phyloP scores from a whole-genome alignment of 2,888 invertebrate genomes.

The Biston stratarius region DNA sequence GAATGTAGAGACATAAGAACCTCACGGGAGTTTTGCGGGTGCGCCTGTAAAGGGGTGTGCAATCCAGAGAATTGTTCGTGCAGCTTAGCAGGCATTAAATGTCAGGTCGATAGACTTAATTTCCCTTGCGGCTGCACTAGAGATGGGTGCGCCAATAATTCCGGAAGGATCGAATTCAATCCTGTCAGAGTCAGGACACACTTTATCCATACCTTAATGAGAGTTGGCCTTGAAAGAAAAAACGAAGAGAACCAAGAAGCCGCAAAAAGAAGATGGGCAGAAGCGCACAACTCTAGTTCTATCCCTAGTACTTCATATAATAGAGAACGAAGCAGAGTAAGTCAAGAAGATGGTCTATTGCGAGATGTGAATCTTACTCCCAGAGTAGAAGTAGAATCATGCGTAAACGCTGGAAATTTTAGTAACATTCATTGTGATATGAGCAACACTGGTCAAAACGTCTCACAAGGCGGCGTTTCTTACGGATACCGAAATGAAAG shows the following conservation, averaged over 20 bases:
- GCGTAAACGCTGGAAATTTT: slow-evolving; percentile 89
- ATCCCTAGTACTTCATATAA: slow-evolving; percentile 71
- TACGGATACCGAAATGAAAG: slow-evolving; percentile 76
- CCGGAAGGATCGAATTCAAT: slow-evolving; percentile 98
- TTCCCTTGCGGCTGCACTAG: slow-evolving; percentile 99
- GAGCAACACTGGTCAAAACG: slow-evolving; percentile 53
- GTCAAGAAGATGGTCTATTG: slow-evolving; percentile 76
- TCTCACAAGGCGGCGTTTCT: slow-evolving; percentile 54
- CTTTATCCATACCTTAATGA: slow-evolving; percentile 98
- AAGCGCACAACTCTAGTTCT: slow-evolving; percentile 64
- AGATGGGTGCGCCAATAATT: slow-evolving; percentile 96
- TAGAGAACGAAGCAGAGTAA: slow-evolving; percentile 65
- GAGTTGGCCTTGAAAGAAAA: slow-evolving; percentile 95
- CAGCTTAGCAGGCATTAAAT: slow-evolving; percentile 97
- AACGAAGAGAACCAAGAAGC: slow-evolving; percentile 87
- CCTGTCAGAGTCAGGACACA: slow-evolving; percentile 98
- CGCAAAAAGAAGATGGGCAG: slow-evolving; percentile 80
- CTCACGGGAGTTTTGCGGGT: slow-evolving; percentile 97
- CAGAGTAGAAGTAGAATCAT: slow-evolving; percentile 87
- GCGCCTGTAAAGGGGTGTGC: slow-evolving; percentile 96
- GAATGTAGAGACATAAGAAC: slow-evolving; percentile 97
- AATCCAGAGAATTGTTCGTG: slow-evolving; percentile 98
- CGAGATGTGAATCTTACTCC: slow-evolving; percentile 85
- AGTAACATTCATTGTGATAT: slow-evolving; percentile 90
- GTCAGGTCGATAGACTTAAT: slow-evolving; percentile 97